These are phyloP conservation scores for Gibbula magus DNA, from an alignment of 2,888 invertebrate genomes.

Conservation along the genomic window DNA sequence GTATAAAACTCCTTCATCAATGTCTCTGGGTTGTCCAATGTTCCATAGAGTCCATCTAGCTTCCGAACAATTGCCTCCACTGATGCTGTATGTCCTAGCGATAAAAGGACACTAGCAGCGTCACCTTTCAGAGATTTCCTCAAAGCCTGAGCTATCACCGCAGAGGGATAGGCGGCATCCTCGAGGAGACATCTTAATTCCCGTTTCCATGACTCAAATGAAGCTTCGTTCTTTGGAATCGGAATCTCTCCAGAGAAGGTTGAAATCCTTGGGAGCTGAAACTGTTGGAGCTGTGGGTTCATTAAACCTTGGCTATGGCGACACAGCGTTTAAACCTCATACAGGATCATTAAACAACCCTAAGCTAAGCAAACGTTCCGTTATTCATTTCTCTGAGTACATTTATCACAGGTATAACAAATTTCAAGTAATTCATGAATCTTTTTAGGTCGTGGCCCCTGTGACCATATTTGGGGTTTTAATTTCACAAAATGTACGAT, in stretches of 20 bases:
- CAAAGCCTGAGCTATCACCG: background rate
- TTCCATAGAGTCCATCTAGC: background rate
- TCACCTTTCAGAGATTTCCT: background rate
- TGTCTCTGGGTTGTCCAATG: background rate
- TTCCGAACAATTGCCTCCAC: too few relatives aligned
- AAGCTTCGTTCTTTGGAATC: background rate
- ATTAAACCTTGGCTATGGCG: background rate
- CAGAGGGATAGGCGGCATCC: background rate
- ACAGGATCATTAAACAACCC: too few relatives aligned
- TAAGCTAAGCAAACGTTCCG: too few relatives aligned
- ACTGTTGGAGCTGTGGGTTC: background rate
- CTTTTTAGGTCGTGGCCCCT: too few relatives aligned
- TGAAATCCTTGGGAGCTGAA: too few relatives aligned
- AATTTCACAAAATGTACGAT: too few relatives aligned
- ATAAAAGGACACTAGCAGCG: background rate
- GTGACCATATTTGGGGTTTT: too few relatives aligned
- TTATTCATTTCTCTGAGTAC: too few relatives aligned
- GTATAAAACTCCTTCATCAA: background rate
- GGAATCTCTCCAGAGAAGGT: background rate
- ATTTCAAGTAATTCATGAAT: too few relatives aligned
- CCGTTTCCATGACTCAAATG: background rate
- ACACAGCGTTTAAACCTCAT: too few relatives aligned
- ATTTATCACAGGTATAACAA: too few relatives aligned
- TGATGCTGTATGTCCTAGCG: too few relatives aligned
- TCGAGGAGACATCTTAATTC: background rate